Base-by-base conservation (phyloP, 2,113 vertebrate species). In the Chloebia gouldiae region DNA sequence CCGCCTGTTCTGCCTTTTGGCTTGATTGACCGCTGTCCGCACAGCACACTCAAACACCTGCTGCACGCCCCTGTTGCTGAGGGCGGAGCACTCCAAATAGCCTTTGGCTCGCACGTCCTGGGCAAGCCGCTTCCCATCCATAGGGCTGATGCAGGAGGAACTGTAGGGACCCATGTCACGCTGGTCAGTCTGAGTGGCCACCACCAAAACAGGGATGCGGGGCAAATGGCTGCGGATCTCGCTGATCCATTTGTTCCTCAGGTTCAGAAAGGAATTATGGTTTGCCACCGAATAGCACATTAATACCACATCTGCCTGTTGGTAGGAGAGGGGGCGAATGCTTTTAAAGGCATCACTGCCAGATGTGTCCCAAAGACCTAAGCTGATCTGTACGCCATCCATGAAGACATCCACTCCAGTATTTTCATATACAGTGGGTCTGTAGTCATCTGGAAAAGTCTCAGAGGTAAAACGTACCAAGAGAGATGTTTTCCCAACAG, bases 241-340 rank as follows among this genome's bases (percentile, higher is more conserved):
- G 0, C 87, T 30, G 0, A 99, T 99, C 99, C 99, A 99, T 94
- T 99, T 99, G 70, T 95, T 98, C 49, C 98, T 98, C 83, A 99
- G 66, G 95, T 95, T 99, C 78, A 98, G 96, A 77, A 99, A 98
- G 2, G 99, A 99, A 92, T 93, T 98, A 2, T 98, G 98, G 97
- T 99, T 99, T 83, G 99, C 99, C 83, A 99, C 99, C 0, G 99
- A 99, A 95, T 99, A 99, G 96, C 99, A 99, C 94, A 99, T 97
- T 53, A 99, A 95, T 6, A 99, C 98, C 61, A 99, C 98, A 4
- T 99, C 99, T 0, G 99, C 99, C 93, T 99, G 99, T 84, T 99
- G 99, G 96, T 99, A 99, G 49, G 99, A 99, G 84, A 99, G 98
- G 9, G 99, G 99, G 1, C 99, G 98, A 87, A 99, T 99, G 93